These are phyloP conservation scores for Erpetoichthys calabaricus DNA, from an alignment of 2,797 vertebrate genomes.

Conservation along the genomic window DNA sequence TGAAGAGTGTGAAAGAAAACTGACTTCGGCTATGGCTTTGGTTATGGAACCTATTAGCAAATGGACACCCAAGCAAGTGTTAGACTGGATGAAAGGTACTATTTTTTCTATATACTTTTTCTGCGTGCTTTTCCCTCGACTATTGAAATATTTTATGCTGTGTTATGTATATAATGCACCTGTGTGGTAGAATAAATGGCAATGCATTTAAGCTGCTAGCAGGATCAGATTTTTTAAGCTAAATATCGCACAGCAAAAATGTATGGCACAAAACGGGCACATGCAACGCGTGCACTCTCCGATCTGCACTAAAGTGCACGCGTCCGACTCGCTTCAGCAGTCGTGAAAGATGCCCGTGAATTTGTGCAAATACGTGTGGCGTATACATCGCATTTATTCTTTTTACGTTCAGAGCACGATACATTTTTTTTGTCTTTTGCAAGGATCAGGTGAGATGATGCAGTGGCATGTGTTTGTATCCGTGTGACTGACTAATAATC, in stretches of 20 bases:
- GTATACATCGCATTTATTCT: background rate
- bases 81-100: conserved; percentile 88
- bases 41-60: conserved; percentile 89
- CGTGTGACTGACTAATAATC: no score
- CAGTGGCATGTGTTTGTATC: conserved; percentile 17
- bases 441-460: conserved; percentile 29
- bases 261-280: no score
- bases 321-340: no score
- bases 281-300: no score
- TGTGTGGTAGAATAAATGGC: no score
- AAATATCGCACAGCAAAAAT: no score
- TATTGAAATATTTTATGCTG: no score
- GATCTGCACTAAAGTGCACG: no score
- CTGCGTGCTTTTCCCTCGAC: background rate
- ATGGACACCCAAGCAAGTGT: conserved; percentile 81
- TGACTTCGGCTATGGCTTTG: conserved; percentile 71
- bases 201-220: no score
- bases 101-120: conserved; percentile 20
- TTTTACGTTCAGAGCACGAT: no score
- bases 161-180: no score
- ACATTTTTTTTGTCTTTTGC: conserved; percentile 21
- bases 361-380: background rate
- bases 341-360: background rate
- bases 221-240: no score
- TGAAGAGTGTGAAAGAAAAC: conserved; percentile 56